These are phyloP conservation scores for Stichopus horrens DNA, from an alignment of 53 echinoderm and acorn worm species.

Conservation along the genomic window DNA sequence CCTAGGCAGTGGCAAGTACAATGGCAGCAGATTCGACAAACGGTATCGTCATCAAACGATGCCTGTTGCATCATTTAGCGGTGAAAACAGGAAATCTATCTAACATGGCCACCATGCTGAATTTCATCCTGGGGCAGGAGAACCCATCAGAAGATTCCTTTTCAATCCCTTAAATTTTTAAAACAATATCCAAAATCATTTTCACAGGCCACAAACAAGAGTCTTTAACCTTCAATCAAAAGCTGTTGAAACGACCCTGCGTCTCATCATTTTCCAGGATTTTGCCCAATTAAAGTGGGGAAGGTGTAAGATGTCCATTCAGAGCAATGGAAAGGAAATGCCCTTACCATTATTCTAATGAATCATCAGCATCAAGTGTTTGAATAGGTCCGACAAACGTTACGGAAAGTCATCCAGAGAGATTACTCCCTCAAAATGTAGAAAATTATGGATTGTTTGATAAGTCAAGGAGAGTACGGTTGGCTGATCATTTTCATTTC, in stretches of 20 bases:
- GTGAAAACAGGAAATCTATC: neutral
- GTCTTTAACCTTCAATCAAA: neutral
- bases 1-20: neutral
- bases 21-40: neutral
- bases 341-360: too few species aligned
- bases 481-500: too few species aligned
- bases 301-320: too few species aligned
- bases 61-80: neutral
- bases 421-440: too few species aligned
- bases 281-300: too few species aligned
- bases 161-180: neutral
- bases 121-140: neutral
- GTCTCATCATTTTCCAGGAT: neutral
- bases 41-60: neutral
- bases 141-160: neutral
- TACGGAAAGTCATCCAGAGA: too few species aligned
- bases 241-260: neutral
- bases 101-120: neutral
- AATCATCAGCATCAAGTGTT: too few species aligned
- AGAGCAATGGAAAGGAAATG: too few species aligned
- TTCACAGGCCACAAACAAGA: neutral
- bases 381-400: too few species aligned
- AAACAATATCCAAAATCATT: neutral
- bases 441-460: too few species aligned
- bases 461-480: too few species aligned